Conservation (phyloP, 1,140 invertebrate genomes). For the Drosophila gunungcola region DNA sequence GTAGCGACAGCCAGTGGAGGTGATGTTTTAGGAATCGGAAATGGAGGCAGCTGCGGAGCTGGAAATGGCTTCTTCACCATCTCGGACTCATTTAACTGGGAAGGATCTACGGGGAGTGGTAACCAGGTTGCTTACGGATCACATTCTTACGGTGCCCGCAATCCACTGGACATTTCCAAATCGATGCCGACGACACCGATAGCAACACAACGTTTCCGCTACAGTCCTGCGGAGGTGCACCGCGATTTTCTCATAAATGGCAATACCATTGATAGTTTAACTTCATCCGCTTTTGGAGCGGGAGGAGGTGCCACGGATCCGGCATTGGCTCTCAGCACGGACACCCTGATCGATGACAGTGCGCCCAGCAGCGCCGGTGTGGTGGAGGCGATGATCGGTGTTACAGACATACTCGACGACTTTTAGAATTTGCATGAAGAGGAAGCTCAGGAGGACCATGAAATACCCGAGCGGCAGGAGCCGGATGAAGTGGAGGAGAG, state of each 20-base stretch:
- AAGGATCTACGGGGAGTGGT: conserved; percentile 46
- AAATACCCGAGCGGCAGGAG: conserved; percentile 16
- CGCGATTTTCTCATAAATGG: conserved; percentile 87
- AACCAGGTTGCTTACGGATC: conserved; percentile 7
- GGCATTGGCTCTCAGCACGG: conserved; percentile 37
- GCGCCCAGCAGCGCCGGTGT: conserved; percentile 63
- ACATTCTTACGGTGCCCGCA: conserved; percentile 48
- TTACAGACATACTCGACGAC: conserved; percentile 66
- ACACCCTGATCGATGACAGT: conserved; percentile 67
- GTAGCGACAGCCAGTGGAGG: background rate
- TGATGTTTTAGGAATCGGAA: background rate
- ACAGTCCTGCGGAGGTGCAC: conserved; percentile 85
- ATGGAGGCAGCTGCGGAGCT: conserved; percentile 19
- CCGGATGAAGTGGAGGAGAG: conserved; percentile 3
- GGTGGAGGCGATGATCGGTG: conserved; percentile 73
- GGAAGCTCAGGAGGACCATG: conserved; percentile 59
- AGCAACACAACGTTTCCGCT: conserved; percentile 86
- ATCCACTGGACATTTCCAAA: conserved; percentile 85
- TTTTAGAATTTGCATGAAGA: conserved; percentile 84
- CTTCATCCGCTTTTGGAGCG: conserved; percentile 58
- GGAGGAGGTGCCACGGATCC: conserved; percentile 39
- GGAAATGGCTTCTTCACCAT: conserved; percentile 70
- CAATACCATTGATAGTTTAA: conserved; percentile 85
- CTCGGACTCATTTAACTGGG: conserved; percentile 65
- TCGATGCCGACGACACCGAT: conserved; percentile 88